Base-by-base conservation (phyloP, 2,113 vertebrate species). In the Gymnarchus niloticus region DNA sequence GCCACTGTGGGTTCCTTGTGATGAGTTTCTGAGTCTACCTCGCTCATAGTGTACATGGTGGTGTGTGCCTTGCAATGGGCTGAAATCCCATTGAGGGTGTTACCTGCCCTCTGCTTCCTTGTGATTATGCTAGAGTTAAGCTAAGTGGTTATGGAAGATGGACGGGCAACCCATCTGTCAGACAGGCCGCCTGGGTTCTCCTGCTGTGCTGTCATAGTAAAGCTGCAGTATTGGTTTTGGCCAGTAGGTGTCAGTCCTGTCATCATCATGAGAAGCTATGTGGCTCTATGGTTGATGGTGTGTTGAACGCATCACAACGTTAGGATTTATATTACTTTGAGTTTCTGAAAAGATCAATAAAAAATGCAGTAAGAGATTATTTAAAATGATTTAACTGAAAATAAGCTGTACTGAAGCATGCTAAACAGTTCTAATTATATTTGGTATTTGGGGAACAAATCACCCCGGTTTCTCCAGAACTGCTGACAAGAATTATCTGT, bases 171-270 rank as follows among this genome's bases (percentile, higher is more conserved):
- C 44, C 76, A 78, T 37, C 76, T 73, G 65, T 6, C 65, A n/a
- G 8, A 9, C 44, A 48, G 41, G 6, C 10, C 76, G 46, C 76
- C 76, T 48, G 76, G 23, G 19, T 48, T 48, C 76, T 78, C 41
- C 76, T 78, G 41, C n/a, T 54, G 25, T 81, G 25, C 73, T 77
- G 48, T 19, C 2, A 2, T 33, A 28, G 19, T 48, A 3, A 73
- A 78, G 78, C 25, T 81, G 23, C 14, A 81, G n/a, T 82, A 54
- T 51, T 51, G 80, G n/a, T 54, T 7, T 33, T 54, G 80, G 80
- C 80, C 80, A 82, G 80, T n/a, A 82, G 80, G 80, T 33, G 80
- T 52, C 80, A 82, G 80, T 12, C 49, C 51, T 82, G 51, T 56
- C 51, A 25, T 41, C 80, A 54, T n/a, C 28, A 33, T 82, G n/a